Conservation (phyloP, 2,113 vertebrate species). For the Sminthopsis crassicaudata region DNA sequence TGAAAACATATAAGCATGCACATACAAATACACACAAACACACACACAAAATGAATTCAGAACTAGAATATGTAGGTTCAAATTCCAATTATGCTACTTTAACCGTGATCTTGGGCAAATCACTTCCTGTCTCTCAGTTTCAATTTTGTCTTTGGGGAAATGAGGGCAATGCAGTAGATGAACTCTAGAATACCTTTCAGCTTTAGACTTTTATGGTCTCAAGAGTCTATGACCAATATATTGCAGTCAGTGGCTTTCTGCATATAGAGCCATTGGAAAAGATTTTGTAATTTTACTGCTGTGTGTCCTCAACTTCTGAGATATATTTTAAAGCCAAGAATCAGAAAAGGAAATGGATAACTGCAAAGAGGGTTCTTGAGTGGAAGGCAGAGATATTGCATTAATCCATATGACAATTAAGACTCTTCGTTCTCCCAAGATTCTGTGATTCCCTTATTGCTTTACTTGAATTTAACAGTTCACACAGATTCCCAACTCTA, state of each 20-base stretch:
- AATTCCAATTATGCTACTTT: not conserved
- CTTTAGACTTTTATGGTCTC: not conserved
- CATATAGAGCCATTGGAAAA: not conserved
- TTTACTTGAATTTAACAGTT: not conserved
- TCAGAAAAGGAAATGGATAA: not conserved
- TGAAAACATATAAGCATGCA: not conserved
- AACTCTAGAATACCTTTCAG: not conserved
- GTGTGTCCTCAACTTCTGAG: not conserved
- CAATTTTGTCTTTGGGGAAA: not conserved
- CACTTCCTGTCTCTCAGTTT: not conserved
- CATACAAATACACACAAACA: not conserved
- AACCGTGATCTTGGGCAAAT: not conserved
- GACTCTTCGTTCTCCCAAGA: not conserved
- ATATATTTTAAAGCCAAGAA: not conserved
- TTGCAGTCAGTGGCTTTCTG: not conserved
- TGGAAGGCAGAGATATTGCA: not conserved
- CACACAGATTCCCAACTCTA: not conserved
- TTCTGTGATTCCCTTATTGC: not conserved
- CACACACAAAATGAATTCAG: not conserved
- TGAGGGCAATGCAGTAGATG: not conserved
- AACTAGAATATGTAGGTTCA: not conserved
- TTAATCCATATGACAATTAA: not conserved
- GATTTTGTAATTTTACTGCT: not conserved
- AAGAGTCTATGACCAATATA: not conserved
- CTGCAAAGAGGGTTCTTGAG: not conserved